phyloP scores from a whole-genome alignment of 1,140 invertebrate species.

The Drosophila lowei region DNA sequence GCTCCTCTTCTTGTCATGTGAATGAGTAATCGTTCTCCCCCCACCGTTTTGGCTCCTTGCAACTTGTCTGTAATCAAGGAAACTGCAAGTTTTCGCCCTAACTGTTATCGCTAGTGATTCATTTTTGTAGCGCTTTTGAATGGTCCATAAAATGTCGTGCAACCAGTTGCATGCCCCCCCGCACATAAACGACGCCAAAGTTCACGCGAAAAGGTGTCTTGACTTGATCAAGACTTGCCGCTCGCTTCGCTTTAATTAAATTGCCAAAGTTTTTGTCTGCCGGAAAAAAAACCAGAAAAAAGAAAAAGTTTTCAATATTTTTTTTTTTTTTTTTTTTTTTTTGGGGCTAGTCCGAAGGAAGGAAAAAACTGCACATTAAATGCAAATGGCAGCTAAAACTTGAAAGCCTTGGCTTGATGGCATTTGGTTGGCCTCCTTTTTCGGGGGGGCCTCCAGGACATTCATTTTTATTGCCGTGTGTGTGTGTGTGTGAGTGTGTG shows the following conservation, averaged over 20 bases:
- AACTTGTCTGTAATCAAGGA: slow-evolving; percentile 64
- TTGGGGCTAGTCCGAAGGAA: background rate
- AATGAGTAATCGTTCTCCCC: slow-evolving; percentile 47
- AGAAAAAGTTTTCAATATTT: slow-evolving; percentile 43
- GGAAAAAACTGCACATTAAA: slow-evolving; percentile 54
- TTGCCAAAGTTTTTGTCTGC: slow-evolving; percentile 58
- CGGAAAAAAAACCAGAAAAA: too few relatives aligned
- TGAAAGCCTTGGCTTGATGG: slow-evolving; percentile 44
- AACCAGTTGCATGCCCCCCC: slow-evolving; percentile 62
- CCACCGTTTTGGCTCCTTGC: background rate
- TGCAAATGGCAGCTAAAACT: slow-evolving; percentile 63
- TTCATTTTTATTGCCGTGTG: slow-evolving; percentile 65
- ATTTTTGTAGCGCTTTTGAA: slow-evolving; percentile 62
- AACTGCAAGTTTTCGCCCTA: slow-evolving; percentile 55
- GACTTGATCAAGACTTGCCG: slow-evolving; percentile 23
- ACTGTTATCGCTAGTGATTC: slow-evolving; percentile 69
- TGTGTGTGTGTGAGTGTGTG: slow-evolving; percentile 25
- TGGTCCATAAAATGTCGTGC: slow-evolving; percentile 65
- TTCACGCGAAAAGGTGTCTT: slow-evolving; percentile 32
- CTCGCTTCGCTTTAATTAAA: slow-evolving; percentile 66
- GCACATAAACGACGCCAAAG: slow-evolving; percentile 40
- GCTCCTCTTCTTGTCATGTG: slow-evolving; percentile 17
- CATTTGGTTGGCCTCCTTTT: slow-evolving; percentile 60
- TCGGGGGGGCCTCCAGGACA: slow-evolving; percentile 39
- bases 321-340: slow-evolving; percentile 22